A percentile compares a stretch with the other conserved stretches of the same genome.
Evolutionary conservation across 2,797 vertebrate species (phyloP).

Genomic region (Cirrhinus molitorella): DNA sequence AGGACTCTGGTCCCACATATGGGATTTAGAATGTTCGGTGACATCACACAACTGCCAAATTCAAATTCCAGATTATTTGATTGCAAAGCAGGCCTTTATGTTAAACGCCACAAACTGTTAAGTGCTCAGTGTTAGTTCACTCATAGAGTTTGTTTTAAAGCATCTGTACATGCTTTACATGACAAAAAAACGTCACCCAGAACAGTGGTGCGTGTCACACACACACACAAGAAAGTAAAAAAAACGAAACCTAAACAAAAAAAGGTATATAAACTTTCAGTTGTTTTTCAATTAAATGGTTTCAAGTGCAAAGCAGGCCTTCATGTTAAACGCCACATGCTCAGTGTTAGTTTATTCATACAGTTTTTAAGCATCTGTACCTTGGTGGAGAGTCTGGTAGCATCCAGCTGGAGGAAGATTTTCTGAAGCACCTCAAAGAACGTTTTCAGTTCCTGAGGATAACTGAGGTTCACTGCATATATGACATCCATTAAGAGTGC

Average conservation of each 20-base stretch:
- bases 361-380: conserved; percentile 30
- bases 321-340: not conserved
- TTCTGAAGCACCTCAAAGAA: conserved; percentile 34
- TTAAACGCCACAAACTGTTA: not conserved
- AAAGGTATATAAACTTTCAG: not conserved
- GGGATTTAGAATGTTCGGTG: too few relatives aligned
- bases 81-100: not conserved
- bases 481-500: conserved; percentile 37
- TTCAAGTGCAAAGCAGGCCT: not conserved
- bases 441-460: conserved; percentile 14
- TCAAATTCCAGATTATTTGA: too few relatives aligned
- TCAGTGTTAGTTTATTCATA: conserved; percentile 2
- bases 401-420: conserved; percentile 15
- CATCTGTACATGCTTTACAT: too few relatives aligned
- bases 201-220: not conserved
- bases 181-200: too few relatives aligned
- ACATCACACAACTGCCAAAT: too few relatives aligned
- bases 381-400: conserved; percentile 24
- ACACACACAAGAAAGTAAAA: too few relatives aligned
- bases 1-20: too few relatives aligned
- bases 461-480: conserved; percentile 39
- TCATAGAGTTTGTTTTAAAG: not conserved
- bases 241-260: not conserved
- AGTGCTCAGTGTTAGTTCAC: not conserved
- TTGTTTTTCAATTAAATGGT: not conserved